phyloP scores from a whole-genome alignment of 2,797 vertebrate genomes.

The Chelonia mydas region DNA sequence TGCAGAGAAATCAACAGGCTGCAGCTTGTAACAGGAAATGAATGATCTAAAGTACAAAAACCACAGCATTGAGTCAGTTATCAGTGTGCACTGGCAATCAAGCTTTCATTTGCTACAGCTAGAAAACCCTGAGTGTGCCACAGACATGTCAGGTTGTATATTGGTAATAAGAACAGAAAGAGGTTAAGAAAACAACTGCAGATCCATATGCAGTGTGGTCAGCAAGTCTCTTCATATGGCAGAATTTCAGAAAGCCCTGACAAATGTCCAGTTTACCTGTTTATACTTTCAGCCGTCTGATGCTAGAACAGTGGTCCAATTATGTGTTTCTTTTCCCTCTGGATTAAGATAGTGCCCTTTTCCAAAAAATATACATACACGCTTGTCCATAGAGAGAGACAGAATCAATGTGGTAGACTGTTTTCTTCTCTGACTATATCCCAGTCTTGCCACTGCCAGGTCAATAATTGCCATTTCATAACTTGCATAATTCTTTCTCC shows the following conservation, averaged over 20 bases:
- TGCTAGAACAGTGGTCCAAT: background rate
- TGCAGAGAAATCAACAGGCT: accelerated
- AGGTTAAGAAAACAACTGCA: accelerated
- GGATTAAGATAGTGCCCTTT: background rate
- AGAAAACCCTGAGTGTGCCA: background rate
- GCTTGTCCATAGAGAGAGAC: background rate
- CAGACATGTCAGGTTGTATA: background rate
- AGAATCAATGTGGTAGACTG: background rate
- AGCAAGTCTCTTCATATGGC: background rate
- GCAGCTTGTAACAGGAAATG: slow-evolving; percentile 13
- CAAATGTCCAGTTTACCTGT: background rate
- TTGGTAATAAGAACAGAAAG: background rate
- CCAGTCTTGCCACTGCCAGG: background rate
- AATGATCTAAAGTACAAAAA: background rate
- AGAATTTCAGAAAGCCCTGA: background rate
- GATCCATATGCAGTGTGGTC: accelerated
- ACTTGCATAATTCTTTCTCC: background rate
- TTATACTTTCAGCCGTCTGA: background rate
- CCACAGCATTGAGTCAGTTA: background rate
- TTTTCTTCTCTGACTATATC: background rate
- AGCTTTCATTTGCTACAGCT: background rate
- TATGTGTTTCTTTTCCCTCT: background rate
- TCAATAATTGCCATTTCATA: background rate
- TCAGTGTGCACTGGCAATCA: accelerated
- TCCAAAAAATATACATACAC: background rate